Conservation (phyloP, 2,797 vertebrate species). For the Neosilurus hyrtlii region DNA sequence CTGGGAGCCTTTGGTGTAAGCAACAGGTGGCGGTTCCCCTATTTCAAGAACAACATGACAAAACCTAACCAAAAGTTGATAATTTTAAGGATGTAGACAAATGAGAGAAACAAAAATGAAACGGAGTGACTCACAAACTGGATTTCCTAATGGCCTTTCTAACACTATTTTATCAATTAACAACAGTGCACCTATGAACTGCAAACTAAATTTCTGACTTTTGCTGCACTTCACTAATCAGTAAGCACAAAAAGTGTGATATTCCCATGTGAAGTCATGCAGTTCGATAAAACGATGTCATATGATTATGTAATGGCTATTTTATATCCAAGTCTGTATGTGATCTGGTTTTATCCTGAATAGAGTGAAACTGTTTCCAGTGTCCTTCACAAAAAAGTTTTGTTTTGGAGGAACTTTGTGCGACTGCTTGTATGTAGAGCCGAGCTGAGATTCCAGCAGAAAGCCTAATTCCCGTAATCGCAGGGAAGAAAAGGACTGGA, state of each 20-base stretch:
- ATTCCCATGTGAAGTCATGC: background rate
- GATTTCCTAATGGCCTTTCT: background rate
- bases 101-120: constrained; percentile 7
- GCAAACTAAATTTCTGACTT: background rate
- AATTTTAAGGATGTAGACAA: background rate
- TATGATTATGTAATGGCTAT: constrained; percentile 22
- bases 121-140: background rate
- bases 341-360: background rate
- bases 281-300: constrained; percentile 7
- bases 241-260: background rate
- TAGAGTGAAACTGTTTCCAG: constrained; percentile 13
- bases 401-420: constrained; percentile 41
- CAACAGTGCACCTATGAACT: background rate
- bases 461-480: constrained; percentile 63
- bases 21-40: constrained; percentile 4
- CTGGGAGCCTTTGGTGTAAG: constrained; percentile 18
- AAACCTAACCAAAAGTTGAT: constrained; percentile 22
- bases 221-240: background rate
- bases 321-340: background rate
- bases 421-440: constrained; percentile 25
- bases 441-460: constrained; percentile 54
- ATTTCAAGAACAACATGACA: constrained; percentile 11
- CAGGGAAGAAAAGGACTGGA: constrained; percentile 67
- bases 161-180: background rate
- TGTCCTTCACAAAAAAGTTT: constrained; percentile 30